Conservation (phyloP, 2,888 invertebrate genomes). For the Drosophila longiperda region DNA sequence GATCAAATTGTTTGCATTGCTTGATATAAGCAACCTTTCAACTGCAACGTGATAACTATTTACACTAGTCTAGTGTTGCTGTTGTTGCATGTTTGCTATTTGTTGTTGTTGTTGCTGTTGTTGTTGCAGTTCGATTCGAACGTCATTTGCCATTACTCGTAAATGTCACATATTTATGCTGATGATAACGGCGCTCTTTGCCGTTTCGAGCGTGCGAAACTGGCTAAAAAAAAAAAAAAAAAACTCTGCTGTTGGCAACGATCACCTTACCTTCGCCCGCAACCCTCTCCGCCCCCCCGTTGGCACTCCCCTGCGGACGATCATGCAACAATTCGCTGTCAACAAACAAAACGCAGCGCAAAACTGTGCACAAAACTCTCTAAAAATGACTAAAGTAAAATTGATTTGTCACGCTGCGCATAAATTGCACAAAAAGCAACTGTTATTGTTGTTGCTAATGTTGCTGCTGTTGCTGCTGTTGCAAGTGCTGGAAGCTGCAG, state of each 20-base stretch:
- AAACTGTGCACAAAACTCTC: slow-evolving; percentile 52
- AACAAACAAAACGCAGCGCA: slow-evolving; percentile 42
- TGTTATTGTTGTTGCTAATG: slow-evolving; percentile 26
- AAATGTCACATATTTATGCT: slow-evolving; percentile 59
- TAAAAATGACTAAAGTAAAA: slow-evolving; percentile 66
- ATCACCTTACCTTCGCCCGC: background rate
- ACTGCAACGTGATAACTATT: slow-evolving; percentile 48
- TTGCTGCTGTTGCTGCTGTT: slow-evolving; percentile 15
- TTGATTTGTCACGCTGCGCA: slow-evolving; percentile 82
- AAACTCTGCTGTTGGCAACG: slow-evolving; percentile 18
- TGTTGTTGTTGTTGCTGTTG: slow-evolving; percentile 36
- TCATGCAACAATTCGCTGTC: slow-evolving; percentile 59
- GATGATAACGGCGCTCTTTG: slow-evolving; percentile 70
- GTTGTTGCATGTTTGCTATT: background rate
- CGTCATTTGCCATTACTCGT: slow-evolving; percentile 56
- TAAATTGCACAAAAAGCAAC: slow-evolving; percentile 82
- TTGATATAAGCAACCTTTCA: slow-evolving; percentile 47
- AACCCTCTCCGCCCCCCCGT: background rate
- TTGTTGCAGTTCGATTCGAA: slow-evolving; percentile 31
- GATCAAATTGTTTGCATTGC: background rate
- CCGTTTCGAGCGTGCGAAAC: slow-evolving; percentile 69
- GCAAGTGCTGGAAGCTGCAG: slow-evolving; percentile 40
- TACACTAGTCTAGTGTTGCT: slow-evolving; percentile 10
- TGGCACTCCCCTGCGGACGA: slow-evolving; percentile 1
- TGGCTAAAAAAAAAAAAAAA: slow-evolving; percentile 2